Base-by-base conservation (phyloP, 2,113 vertebrate species). In the Rhizomys pruinosus region DNA sequence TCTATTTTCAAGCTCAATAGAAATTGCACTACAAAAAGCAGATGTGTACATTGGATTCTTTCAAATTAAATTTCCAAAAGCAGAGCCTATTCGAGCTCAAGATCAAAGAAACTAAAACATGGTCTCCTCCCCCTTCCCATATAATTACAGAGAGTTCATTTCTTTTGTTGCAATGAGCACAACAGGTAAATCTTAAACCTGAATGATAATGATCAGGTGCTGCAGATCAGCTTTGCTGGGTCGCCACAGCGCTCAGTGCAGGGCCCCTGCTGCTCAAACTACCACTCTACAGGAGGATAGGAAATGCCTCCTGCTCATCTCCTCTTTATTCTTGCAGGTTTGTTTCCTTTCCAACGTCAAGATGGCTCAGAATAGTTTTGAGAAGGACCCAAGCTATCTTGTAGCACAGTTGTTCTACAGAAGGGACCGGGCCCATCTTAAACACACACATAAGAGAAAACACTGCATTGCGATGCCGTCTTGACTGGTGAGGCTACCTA, bases 31-130 rank as follows among this genome's bases (percentile, higher is more conserved):
- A 93, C 94, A 95, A 96, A 94, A 97, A 97, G 96, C 96, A 98
- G 97, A 97, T 97, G 96, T 79, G 96, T 94, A 90, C 1, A 7
- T 93, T 92, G 92, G 92, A 77, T 92, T 93, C 97, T 96, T 96
- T 97, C 96, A 96, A 97, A 97, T 98, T 94, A 89, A 94, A 97
- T 96, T 97, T 97, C 95, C 97, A 92, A 94, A 96, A 97, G 97
- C 97, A 73, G 74, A 91, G 94, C n/a, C 92, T 76, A 94, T 94
- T 97, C 94, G 76, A 95, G 87, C 92, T 96, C 72, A 68, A 96
- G 87, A 98, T 97, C 97, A 97, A 97, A 98, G 96, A 76, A 94
- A 78, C 95, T 61, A 42, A 44, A 93, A 93, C 81, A n/a, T 13
- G 77, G 71, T 69, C 96, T 95, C 97, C 97, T 97, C 96, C 97